Conservation (phyloP, 2,888 invertebrate species). For the Pristionchus arcanus region DNA sequence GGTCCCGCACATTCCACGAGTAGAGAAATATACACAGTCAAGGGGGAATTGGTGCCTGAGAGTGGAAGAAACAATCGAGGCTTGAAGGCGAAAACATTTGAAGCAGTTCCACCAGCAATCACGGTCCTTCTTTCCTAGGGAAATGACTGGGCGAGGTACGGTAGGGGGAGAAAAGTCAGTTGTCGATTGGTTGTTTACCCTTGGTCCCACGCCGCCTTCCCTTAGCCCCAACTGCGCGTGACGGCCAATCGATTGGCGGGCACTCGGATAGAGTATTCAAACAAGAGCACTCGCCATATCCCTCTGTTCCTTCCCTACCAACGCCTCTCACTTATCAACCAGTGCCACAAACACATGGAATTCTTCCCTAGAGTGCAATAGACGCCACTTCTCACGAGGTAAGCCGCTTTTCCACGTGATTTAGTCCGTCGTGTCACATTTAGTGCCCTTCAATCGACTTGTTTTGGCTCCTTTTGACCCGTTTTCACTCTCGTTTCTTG, state of each 20-base stretch:
- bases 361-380: not conserved
- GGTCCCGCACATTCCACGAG: not conserved
- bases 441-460: not conserved
- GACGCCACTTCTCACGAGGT: slow-evolving; percentile 18
- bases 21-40: not conserved
- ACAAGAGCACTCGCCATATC: not conserved
- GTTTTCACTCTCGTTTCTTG: not conserved
- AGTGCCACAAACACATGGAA: not conserved
- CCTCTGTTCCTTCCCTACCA: not conserved
- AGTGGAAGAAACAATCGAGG: slow-evolving; percentile 16
- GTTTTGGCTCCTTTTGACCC: not conserved
- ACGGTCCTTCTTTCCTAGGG: not conserved
- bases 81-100: not conserved
- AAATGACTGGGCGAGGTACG: not conserved
- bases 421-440: not conserved
- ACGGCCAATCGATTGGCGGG: slow-evolving; percentile 42
- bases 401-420: not conserved
- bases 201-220: slow-evolving; percentile 19
- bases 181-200: not conserved
- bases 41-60: not conserved
- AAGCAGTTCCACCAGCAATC: not conserved
- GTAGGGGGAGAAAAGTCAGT: not conserved
- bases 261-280: slow-evolving; percentile 17
- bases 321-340: not conserved
- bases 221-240: not conserved